A percentile compares a stretch with the other conserved stretches of the same genome.
Conservation (phyloP, 53 echinoderm and acorn worm species). For the Astropecten irregularis region DNA sequence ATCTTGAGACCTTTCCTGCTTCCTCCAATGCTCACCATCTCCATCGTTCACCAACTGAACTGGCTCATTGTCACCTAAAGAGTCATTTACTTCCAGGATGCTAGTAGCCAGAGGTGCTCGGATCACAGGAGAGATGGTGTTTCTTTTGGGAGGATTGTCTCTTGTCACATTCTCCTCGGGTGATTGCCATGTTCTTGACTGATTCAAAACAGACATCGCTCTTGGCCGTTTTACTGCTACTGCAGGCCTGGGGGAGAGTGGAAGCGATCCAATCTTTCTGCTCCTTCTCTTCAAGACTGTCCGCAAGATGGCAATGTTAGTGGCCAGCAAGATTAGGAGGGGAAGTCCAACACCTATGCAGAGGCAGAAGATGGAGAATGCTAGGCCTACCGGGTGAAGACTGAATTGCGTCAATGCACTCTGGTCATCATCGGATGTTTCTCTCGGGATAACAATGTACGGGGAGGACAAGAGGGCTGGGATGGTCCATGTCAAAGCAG, state of each 20-base stretch:
- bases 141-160: too few species aligned
- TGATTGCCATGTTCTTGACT: too few species aligned
- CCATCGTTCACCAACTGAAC: too few species aligned
- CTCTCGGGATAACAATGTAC: not conserved
- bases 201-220: too few species aligned
- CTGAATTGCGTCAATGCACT: not conserved
- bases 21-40: too few species aligned
- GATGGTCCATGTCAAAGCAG: not conserved
- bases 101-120: too few species aligned
- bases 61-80: too few species aligned
- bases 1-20: too few species aligned
- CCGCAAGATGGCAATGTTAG: conserved; percentile 1
- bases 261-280: not conserved
- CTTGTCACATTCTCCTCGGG: too few species aligned
- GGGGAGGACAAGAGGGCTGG: not conserved
- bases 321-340: not conserved
- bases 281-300: conserved; percentile 2
- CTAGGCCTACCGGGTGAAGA: not conserved
- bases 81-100: too few species aligned
- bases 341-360: conserved; percentile 1
- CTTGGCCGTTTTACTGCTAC: too few species aligned
- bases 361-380: not conserved
- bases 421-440: not conserved
- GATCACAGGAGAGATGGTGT: too few species aligned
- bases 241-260: not conserved